These are phyloP conservation scores for Verasper variegatus DNA, from an alignment of 2,113 vertebrate genomes.

Conservation along the genomic window DNA sequence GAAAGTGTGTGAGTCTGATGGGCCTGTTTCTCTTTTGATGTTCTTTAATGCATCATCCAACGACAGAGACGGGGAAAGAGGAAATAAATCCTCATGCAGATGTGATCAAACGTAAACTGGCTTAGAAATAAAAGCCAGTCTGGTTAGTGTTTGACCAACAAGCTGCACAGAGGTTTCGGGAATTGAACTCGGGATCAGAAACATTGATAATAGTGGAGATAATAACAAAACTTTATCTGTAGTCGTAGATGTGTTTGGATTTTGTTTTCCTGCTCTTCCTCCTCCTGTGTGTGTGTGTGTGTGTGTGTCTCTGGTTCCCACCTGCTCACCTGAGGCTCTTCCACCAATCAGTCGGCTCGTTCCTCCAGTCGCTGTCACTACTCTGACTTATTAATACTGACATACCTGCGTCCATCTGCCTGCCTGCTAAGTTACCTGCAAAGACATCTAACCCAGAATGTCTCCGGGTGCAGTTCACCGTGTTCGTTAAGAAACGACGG, in stretches of 20 bases:
- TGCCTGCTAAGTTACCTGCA: too few relatives aligned
- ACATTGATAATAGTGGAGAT: too few relatives aligned
- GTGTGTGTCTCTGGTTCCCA: neutral
- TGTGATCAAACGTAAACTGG: slow-evolving; percentile 48
- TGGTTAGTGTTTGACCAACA: slow-evolving; percentile 12
- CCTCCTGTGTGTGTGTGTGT: neutral
- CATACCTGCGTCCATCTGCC: too few relatives aligned
- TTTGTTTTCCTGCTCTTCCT: neutral
- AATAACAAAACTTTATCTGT: too few relatives aligned
- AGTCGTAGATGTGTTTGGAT: too few relatives aligned
- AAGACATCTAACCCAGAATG: too few relatives aligned
- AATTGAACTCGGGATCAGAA: neutral
- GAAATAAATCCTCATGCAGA: slow-evolving; percentile 50
- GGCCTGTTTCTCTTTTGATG: slow-evolving; percentile 55
- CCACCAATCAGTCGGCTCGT: neutral
- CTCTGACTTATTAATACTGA: too few relatives aligned
- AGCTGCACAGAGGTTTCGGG: neutral
- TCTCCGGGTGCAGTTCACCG: too few relatives aligned
- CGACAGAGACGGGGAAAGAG: slow-evolving; percentile 7
- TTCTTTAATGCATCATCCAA: slow-evolving; percentile 48
- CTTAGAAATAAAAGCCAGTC: slow-evolving; percentile 22
- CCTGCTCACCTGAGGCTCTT: neutral
- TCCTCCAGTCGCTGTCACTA: too few relatives aligned
- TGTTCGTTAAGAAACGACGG: too few relatives aligned
- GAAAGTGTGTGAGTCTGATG: slow-evolving; percentile 69